Conservation (phyloP, 2,113 vertebrate genomes). For the Ceyx cyanopectus region DNA sequence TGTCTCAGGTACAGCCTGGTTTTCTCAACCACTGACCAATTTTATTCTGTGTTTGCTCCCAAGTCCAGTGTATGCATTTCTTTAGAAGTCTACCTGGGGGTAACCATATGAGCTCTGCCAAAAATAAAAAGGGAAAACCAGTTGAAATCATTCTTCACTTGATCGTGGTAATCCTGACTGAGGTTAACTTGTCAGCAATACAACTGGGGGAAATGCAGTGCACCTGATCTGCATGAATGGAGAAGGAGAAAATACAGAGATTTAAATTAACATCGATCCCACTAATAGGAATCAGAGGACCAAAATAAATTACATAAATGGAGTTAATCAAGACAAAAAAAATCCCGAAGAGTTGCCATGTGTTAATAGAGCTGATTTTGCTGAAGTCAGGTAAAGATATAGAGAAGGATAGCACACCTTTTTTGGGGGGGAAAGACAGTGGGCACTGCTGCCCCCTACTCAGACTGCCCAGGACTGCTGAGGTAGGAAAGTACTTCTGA, state of each 20-base stretch:
- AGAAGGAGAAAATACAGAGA: constrained; percentile 34
- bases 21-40: neutral
- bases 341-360: constrained; percentile 5
- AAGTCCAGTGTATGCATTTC: neutral
- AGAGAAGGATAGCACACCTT: neutral
- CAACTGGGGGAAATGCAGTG: neutral
- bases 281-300: constrained; percentile 63
- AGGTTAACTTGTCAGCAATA: constrained; percentile 8
- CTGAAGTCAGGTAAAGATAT: constrained; percentile 6
- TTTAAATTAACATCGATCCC: constrained; percentile 74
- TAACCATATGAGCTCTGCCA: neutral
- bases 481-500: neutral
- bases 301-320: constrained; percentile 73
- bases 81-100: neutral
- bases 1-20: neutral
- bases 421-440: neutral
- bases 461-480: neutral
- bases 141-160: neutral
- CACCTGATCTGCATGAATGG: constrained; percentile 39
- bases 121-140: neutral
- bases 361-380: constrained; percentile 30
- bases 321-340: constrained; percentile 61
- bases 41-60: neutral
- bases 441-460: neutral
- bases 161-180: neutral